phyloP scores from a whole-genome alignment of 2,113 vertebrate species.

The Amia ocellicauda region DNA sequence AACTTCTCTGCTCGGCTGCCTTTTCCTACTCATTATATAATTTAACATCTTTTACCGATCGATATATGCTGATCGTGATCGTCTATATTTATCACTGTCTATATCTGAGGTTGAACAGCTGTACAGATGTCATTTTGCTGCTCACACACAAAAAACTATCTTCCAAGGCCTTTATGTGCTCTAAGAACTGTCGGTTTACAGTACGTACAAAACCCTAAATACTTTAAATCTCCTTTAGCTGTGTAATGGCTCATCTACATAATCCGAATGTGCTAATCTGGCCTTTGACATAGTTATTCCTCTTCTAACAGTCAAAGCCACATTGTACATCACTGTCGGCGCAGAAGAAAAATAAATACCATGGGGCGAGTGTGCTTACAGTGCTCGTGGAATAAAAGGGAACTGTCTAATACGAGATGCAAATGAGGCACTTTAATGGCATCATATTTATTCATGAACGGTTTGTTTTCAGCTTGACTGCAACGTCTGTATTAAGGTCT shows the following conservation, averaged over 20 bases:
- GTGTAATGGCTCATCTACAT: slow-evolving; percentile 11
- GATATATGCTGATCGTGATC: too few relatives aligned
- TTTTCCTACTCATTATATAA: too few relatives aligned
- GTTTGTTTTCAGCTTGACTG: not conserved
- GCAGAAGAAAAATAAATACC: not conserved
- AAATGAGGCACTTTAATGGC: too few relatives aligned
- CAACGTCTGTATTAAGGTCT: not conserved
- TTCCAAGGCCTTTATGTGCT: too few relatives aligned
- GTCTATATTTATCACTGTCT: too few relatives aligned
- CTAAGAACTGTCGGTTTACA: too few relatives aligned
- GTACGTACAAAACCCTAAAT: too few relatives aligned
- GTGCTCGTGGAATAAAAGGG: not conserved
- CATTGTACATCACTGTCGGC: not conserved
- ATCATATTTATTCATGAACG: not conserved
- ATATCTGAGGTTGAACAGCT: too few relatives aligned
- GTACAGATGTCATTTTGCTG: too few relatives aligned
- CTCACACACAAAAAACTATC: too few relatives aligned
- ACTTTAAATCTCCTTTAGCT: slow-evolving; percentile 14
- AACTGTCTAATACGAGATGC: not conserved
- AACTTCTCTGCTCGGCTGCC: too few relatives aligned
- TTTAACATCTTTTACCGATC: too few relatives aligned
- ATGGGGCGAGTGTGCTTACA: slow-evolving; percentile 16
- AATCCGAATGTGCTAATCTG: slow-evolving; percentile 26
- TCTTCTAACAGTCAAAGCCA: not conserved
- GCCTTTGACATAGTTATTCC: slow-evolving; percentile 17